A percentile compares a stretch with the other conserved stretches of the same genome.
Conservation (phyloP, 1,140 invertebrate genomes). For the Trichonephila inaurata region DNA sequence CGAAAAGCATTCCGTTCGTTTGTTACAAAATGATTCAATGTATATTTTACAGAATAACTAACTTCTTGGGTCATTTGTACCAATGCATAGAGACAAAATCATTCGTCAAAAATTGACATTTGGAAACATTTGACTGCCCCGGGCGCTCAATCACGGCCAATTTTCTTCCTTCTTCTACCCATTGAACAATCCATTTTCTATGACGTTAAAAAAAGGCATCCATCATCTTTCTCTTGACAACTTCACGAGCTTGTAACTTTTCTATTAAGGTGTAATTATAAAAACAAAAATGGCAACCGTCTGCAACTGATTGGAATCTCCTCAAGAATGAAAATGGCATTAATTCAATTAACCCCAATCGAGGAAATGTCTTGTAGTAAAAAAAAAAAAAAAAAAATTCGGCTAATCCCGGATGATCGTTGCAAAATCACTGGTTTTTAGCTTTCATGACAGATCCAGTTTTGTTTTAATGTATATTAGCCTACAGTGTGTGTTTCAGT, state of each 20-base stretch:
- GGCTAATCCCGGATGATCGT: too few relatives aligned
- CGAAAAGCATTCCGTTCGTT: too few relatives aligned
- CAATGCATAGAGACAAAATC: not conserved
- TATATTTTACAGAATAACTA: too few relatives aligned
- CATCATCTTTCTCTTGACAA: not conserved
- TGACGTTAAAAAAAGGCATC: not conserved
- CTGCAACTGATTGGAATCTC: not conserved
- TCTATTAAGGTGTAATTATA: slow-evolving; percentile 23
- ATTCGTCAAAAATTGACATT: slow-evolving; percentile 4
- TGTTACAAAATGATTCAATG: too few relatives aligned
- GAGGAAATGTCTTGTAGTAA: not conserved
- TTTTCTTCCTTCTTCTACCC: not conserved
- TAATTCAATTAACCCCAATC: not conserved
- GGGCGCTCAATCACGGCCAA: not conserved
- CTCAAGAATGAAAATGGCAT: not conserved
- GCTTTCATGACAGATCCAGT: too few relatives aligned
- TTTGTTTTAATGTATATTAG: too few relatives aligned
- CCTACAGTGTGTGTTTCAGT: too few relatives aligned
- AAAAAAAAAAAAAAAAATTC: too few relatives aligned
- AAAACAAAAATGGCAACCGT: not conserved
- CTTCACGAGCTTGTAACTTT: slow-evolving; percentile 1
- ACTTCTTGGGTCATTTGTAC: not conserved
- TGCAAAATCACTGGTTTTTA: too few relatives aligned
- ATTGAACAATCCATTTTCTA: not conserved
- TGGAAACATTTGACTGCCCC: not conserved